Percentiles rank a stretch among this genome's conserved stretches.
These are phyloP conservation scores for Melitaea athalia DNA, from an alignment of 2,888 invertebrate species.

Conservation along the genomic window DNA sequence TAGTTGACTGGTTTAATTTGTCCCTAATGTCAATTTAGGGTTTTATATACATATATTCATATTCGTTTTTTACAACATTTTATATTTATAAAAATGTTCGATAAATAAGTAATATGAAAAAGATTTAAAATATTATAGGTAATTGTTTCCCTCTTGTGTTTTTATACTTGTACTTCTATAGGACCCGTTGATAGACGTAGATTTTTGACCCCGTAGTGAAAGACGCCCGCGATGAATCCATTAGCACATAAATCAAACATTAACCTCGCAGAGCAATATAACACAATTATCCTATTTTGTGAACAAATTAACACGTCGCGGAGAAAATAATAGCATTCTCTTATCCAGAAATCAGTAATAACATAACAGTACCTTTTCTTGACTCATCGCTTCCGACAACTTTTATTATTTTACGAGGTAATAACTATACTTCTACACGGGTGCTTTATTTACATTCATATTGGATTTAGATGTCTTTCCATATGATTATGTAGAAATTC, in stretches of 20 bases:
- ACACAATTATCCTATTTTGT: slow-evolving; percentile 26
- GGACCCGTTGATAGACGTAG: background rate
- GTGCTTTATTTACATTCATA: background rate
- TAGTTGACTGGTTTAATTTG: too few species aligned
- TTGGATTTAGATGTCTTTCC: background rate
- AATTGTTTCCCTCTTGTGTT: too few species aligned
- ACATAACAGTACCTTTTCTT: slow-evolving; percentile 12
- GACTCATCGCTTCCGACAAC: slow-evolving; percentile 6
- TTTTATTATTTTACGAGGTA: background rate
- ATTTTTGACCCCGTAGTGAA: slow-evolving; percentile 3
- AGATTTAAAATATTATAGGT: too few species aligned
- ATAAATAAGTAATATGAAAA: too few species aligned
- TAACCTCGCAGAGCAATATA: slow-evolving; percentile 22
- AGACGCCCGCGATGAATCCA: background rate
- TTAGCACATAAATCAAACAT: slow-evolving; percentile 28
- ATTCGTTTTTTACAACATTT: too few species aligned
- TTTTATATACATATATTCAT: too few species aligned
- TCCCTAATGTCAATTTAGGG: too few species aligned
- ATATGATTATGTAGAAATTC: background rate
- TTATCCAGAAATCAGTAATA: slow-evolving; percentile 32
- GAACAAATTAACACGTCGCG: slow-evolving; percentile 30
- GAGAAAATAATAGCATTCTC: slow-evolving; percentile 31
- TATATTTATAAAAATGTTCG: too few species aligned
- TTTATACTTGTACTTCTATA: too few species aligned
- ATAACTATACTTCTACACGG: background rate